Percentiles rank a stretch among this genome's conserved stretches.
Evolutionary conservation across 2,888 invertebrate genomes (phyloP).

Genomic region (Amiota mariae): DNA sequence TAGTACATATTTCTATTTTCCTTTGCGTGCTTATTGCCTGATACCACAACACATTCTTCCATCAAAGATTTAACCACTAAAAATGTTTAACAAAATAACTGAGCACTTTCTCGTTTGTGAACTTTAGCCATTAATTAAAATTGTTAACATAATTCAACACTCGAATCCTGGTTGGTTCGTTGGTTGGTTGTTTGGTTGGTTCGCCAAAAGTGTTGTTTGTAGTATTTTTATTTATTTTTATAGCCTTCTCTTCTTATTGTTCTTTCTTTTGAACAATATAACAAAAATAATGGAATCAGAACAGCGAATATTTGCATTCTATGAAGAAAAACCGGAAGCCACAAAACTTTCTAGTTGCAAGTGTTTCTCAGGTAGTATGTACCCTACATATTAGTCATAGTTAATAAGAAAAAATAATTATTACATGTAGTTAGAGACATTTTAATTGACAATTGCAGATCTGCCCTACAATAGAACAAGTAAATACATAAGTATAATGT

Average conservation of each 20-base stretch:
- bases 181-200: no score
- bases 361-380: no score
- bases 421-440: no score
- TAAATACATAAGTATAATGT: no score
- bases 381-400: no score
- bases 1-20: constrained; percentile 2
- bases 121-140: constrained; percentile 73
- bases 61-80: constrained; percentile 18
- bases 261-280: constrained; percentile 31
- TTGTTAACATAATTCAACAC: constrained; percentile 57
- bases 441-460: no score
- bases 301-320: constrained; percentile 40
- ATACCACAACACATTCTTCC: neutral
- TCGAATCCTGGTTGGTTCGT: constrained; percentile 57
- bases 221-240: constrained; percentile 34
- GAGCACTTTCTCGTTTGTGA: constrained; percentile 35
- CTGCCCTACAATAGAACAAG: no score
- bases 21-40: neutral
- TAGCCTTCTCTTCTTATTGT: neutral
- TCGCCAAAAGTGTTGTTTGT: constrained; percentile 47
- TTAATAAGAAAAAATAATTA: no score
- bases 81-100: constrained; percentile 5
- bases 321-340: neutral
- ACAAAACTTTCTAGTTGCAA: neutral
- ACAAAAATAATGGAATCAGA: constrained; percentile 33